phyloP scores from a whole-genome alignment of 2,797 vertebrate genomes.

The Brachyalestes nurse region DNA sequence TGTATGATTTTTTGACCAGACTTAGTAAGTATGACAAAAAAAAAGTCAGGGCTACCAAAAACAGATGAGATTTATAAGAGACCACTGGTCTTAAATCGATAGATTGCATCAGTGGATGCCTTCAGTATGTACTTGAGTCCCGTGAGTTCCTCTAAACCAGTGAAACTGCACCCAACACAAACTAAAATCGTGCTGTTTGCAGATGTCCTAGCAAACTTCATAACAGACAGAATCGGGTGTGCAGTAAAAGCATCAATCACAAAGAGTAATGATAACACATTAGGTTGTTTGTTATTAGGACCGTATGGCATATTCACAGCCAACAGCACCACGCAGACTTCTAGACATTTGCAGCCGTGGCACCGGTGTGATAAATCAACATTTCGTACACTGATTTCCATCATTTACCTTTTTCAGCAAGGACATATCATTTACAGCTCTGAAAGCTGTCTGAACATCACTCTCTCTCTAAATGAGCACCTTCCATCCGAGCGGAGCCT shows the following conservation, averaged over 20 bases:
- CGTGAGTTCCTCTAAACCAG: not conserved
- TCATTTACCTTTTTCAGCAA: constrained; percentile 68
- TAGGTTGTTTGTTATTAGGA: not conserved
- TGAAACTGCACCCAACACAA: not conserved
- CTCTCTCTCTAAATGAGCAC: constrained; percentile 69
- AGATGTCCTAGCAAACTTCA: not conserved
- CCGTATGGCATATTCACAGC: not conserved
- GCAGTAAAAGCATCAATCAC: constrained; percentile 10
- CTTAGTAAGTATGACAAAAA: too few species aligned
- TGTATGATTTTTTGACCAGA: too few species aligned
- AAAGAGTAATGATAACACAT: not conserved
- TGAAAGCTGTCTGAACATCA: constrained; percentile 78
- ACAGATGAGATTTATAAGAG: not conserved
- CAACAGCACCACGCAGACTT: not conserved
- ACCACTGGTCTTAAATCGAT: not conserved
- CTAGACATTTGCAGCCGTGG: not conserved
- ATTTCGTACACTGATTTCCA: constrained; percentile 72
- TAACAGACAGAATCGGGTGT: not conserved
- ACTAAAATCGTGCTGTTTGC: not conserved
- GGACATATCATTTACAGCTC: constrained; percentile 72
- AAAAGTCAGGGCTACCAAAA: too few species aligned
- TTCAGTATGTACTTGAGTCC: not conserved
- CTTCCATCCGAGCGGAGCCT: constrained; percentile 69
- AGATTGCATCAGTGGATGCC: not conserved
- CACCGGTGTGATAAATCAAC: constrained; percentile 61